Percentiles rank a stretch among this genome's conserved stretches.
phyloP scores from a whole-genome alignment of 2,888 invertebrate species.

The Meteorus colon region DNA sequence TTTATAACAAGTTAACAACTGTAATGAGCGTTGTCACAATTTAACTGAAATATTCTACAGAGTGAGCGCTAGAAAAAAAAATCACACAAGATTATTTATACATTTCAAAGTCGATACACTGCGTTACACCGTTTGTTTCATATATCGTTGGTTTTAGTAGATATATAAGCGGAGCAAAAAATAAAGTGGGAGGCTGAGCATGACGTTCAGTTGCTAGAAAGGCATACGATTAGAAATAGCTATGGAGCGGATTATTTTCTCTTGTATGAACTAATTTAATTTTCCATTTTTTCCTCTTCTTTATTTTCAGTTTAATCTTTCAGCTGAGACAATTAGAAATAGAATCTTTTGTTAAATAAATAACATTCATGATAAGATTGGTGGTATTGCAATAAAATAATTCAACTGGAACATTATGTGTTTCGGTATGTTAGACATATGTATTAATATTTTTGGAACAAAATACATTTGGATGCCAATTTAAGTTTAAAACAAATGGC shows the following conservation, averaged over 20 bases:
- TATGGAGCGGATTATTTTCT: constrained; percentile 22
- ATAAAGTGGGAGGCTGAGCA: constrained; percentile 48
- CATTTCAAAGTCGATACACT: constrained; percentile 20
- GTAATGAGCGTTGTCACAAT: constrained; percentile 52
- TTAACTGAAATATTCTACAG: constrained; percentile 34
- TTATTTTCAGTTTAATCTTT: background rate
- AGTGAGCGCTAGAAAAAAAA: constrained; percentile 19
- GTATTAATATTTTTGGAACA: background rate
- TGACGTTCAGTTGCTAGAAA: constrained; percentile 42
- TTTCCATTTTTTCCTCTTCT: background rate
- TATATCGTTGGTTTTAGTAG: constrained; percentile 17
- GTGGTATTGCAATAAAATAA: no score
- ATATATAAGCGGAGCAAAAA: constrained; percentile 23
- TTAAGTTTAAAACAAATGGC: constrained; percentile 1
- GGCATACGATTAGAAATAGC: constrained; percentile 38
- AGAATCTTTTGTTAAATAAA: background rate
- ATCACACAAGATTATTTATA: constrained; percentile 20
- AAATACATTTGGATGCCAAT: constrained; percentile 15
- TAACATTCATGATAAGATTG: no score
- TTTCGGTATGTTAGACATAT: background rate
- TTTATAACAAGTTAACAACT: constrained; percentile 36
- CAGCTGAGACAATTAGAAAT: background rate
- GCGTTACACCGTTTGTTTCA: constrained; percentile 28
- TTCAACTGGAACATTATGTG: background rate
- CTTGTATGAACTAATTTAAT: constrained; percentile 4